Evolutionary conservation across 2,888 invertebrate genomes (phyloP), one percentile per base, ranked within the genome.

Genomic region (Eubasilissa splendida): DNA sequence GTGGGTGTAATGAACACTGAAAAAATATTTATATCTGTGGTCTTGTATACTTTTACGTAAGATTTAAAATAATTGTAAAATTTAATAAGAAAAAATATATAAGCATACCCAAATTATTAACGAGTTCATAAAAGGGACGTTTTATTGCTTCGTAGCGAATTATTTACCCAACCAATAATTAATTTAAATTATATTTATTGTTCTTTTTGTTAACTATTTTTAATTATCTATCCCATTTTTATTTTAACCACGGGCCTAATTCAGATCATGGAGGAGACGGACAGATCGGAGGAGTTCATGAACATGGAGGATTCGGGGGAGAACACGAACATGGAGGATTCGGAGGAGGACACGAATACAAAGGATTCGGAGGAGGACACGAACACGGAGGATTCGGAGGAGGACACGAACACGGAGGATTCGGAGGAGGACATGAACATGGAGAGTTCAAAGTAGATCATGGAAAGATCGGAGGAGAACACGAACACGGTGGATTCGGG

Each of bases 281-380:
- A 42, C 4, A 7, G 42, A 5, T 42, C 42, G 42, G 42, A 42
- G 42, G 42, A 42, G 42, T 1, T 5, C 42, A 42, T 10, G 66
- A 33, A 8, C 5, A 33, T 1, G 42, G 42, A 10, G 33, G 77
- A 33, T 63, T 56, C 12, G 63, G 71, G 4, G 78, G 65, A 22
- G 76, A 63, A 63, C 54, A 65, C 4, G 60, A 31, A 53, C 73
- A 74, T 11, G 77, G 66, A 4, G 33, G 50, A n/a, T 33, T 33
- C 8, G 66, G 33, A 12, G 66, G 66, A 42, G 42, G 11, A 9
- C 42, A 52, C 2, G 66, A 33, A 9, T 12, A 52, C 2, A 33
- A 33, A 71, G 54, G 68, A 12, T 81, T 83, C n/a, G 86, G 85
- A 31, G 84, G 86, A 11, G 84, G 85, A 56, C 89, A 89, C 11